phyloP scores from a whole-genome alignment of 2,113 vertebrate genomes.

The Zingel zingel region DNA sequence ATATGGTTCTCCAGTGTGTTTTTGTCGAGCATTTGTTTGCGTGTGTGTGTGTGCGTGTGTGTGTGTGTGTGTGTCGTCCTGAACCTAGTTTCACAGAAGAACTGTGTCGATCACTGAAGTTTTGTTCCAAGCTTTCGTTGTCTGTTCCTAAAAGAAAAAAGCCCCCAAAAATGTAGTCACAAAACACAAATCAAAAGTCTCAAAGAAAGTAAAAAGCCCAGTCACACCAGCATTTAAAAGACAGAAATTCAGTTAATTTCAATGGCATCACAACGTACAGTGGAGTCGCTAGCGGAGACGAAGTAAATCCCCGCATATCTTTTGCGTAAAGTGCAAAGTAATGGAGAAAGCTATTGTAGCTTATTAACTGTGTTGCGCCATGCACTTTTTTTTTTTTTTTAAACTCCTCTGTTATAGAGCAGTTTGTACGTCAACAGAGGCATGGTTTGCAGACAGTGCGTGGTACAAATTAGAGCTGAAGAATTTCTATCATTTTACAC shows the following conservation, averaged over 20 bases:
- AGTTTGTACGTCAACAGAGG: neutral
- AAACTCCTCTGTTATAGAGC: neutral
- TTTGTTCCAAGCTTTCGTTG: conserved; percentile 99
- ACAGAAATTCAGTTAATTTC: neutral
- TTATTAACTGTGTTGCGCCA: neutral
- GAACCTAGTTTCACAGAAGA: conserved; percentile 73
- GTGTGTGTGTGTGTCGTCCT: conserved; percentile 58
- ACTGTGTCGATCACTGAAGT: conserved; percentile 90
- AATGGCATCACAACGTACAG: neutral
- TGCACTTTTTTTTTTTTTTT: neutral
- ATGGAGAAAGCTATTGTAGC: no score
- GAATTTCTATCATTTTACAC: no score
- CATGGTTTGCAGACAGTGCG: neutral
- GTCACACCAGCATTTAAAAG: neutral
- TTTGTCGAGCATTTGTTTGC: conserved; percentile 41
- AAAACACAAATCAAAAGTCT: neutral
- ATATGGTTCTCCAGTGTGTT: conserved; percentile 83
- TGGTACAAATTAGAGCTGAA: no score
- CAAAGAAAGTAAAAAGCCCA: neutral
- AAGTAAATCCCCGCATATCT: neutral
- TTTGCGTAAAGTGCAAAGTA: neutral
- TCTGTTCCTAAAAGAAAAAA: conserved; percentile 89
- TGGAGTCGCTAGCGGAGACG: neutral
- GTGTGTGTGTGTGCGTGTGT: conserved; percentile 34
- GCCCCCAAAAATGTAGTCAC: neutral